These are phyloP conservation scores for Torymus auratus DNA, from an alignment of 2,888 invertebrate species.

Conservation along the genomic window DNA sequence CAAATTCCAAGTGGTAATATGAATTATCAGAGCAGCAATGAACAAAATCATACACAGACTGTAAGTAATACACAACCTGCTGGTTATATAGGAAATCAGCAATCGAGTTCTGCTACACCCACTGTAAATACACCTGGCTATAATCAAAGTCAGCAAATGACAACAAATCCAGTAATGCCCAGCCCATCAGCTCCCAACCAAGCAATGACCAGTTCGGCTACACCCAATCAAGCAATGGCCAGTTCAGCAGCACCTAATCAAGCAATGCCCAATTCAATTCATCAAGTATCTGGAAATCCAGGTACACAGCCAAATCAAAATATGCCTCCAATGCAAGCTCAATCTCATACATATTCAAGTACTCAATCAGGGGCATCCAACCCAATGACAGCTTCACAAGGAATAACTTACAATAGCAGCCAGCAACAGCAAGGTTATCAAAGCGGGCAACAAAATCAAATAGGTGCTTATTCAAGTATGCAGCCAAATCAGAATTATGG, in stretches of 20 bases:
- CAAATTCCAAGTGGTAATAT: constrained; percentile 61
- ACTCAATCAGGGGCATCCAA: constrained; percentile 42
- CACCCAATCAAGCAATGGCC: constrained; percentile 50
- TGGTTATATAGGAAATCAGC: constrained; percentile 45
- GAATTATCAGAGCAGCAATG: constrained; percentile 62
- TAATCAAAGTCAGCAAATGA: constrained; percentile 61
- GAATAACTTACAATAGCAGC: constrained; percentile 45
- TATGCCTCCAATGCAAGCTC: constrained; percentile 57
- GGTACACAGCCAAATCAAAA: constrained; percentile 40
- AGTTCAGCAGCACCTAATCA: constrained; percentile 44
- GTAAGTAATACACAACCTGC: constrained; percentile 45
- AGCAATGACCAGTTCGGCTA: constrained; percentile 49
- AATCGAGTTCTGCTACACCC: constrained; percentile 42
- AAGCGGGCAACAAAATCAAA: constrained; percentile 65
- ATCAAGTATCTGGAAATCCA: constrained; percentile 35
- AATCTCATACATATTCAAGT: constrained; percentile 51
- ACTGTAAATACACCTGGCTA: constrained; percentile 58
- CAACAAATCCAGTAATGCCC: constrained; percentile 47
- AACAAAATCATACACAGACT: constrained; percentile 60
- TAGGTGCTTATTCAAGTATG: constrained; percentile 63
- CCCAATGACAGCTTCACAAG: constrained; percentile 25
- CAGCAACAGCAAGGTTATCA: constrained; percentile 55
- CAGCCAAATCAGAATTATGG: constrained; percentile 61
- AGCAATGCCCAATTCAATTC: constrained; percentile 54
- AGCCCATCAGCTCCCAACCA: constrained; percentile 46